A percentile compares a stretch with the other conserved stretches of the same genome.
Conservation (phyloP, 92 coral and sea anemone genomes). For the Palythoa heliodiscus region DNA sequence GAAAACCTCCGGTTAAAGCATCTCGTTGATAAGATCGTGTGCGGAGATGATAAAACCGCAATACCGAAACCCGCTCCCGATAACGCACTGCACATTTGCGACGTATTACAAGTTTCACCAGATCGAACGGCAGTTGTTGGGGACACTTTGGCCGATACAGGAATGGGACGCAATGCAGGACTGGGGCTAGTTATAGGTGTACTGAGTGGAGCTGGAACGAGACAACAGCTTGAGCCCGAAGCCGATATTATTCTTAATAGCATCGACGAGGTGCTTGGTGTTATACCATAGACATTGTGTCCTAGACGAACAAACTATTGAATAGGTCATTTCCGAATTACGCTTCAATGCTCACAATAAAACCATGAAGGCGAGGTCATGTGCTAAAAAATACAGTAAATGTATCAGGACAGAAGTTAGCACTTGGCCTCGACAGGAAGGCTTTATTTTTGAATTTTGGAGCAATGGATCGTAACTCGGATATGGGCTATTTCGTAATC, state of each 20-base stretch:
- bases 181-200: conserved; percentile 88
- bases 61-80: conserved; percentile 93
- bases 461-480: too few species aligned
- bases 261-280: conserved; percentile 75
- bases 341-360: too few species aligned
- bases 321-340: too few species aligned
- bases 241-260: conserved; percentile 81
- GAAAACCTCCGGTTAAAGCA: conserved; percentile 71
- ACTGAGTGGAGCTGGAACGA: conserved; percentile 87
- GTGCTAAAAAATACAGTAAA: too few species aligned
- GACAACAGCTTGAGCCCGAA: conserved; percentile 65
- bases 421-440: too few species aligned
- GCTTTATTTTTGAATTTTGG: too few species aligned
- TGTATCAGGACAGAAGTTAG: too few species aligned
- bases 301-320: neutral
- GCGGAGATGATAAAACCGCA: conserved; percentile 84
- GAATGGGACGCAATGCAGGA: conserved; percentile 93
- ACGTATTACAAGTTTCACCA: conserved; percentile 71
- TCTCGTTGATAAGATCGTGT: conserved; percentile 78
- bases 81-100: conserved; percentile 87
- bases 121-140: conserved; percentile 80
- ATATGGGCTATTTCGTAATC: too few species aligned
- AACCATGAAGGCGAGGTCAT: too few species aligned
- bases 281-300: conserved; percentile 22
- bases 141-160: conserved; percentile 88